A percentile compares a stretch with the other conserved stretches of the same genome.
Evolutionary conservation across 2,113 vertebrate species (phyloP).

Genomic region (Megaceryle torquata): DNA sequence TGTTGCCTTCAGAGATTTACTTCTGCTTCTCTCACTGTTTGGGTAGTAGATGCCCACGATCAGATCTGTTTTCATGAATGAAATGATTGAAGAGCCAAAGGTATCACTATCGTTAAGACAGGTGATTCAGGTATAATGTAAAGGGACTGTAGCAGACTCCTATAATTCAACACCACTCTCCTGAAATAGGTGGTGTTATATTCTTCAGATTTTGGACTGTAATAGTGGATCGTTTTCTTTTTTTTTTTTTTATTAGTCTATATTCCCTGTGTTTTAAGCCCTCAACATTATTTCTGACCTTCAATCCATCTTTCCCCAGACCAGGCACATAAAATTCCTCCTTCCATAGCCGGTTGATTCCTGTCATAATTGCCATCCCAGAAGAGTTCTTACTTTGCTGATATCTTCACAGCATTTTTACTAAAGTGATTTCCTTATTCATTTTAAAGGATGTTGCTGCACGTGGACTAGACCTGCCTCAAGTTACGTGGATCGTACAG

Average conservation of each 20-base stretch:
- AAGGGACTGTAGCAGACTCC: neutral
- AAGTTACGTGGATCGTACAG: slow-evolving; percentile 95
- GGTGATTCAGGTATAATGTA: neutral
- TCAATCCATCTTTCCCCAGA: neutral
- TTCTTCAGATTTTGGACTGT: neutral
- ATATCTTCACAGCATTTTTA: neutral
- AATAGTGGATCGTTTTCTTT: neutral
- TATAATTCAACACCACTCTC: neutral
- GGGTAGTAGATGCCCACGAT: neutral
- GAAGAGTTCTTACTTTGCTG: neutral
- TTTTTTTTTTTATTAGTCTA: neutral
- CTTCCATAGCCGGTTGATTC: neutral
- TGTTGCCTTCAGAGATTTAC: neutral
- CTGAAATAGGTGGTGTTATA: neutral
- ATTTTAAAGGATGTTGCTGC: slow-evolving; percentile 91
- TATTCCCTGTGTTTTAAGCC: neutral
- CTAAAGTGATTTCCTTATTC: neutral
- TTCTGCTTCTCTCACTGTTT: neutral
- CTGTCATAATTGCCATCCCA: neutral
- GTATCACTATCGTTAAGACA: neutral
- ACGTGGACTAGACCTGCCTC: slow-evolving; percentile 90
- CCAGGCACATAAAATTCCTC: neutral
- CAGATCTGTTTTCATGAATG: neutral
- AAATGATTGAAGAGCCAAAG: neutral
- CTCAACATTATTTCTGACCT: neutral